Evolutionary conservation across 1,140 invertebrate species (phyloP).

Genomic region (Drosophila lacteicornis): DNA sequence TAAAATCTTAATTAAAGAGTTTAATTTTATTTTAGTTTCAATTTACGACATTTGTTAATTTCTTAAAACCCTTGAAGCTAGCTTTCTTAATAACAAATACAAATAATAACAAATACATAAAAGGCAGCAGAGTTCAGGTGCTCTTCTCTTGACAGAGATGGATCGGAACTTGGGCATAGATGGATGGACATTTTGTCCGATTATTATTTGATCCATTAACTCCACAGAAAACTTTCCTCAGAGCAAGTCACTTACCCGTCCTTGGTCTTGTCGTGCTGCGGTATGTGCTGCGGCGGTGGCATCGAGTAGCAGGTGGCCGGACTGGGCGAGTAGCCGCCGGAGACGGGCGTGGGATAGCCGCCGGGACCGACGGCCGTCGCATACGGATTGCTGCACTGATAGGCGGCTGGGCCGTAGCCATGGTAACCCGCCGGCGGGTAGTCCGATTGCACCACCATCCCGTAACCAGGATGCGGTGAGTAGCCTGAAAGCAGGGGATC

Average conservation of each 20-base stretch:
- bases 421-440: conserved; percentile 91
- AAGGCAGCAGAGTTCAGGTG: background rate
- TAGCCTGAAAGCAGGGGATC: conserved; percentile 87
- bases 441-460: conserved; percentile 91
- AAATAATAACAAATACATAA: background rate
- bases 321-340: conserved; percentile 90
- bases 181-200: conserved; percentile 24
- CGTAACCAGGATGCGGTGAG: conserved; percentile 93
- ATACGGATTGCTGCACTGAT: conserved; percentile 86
- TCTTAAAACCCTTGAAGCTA: background rate
- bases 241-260: conserved; percentile 88
- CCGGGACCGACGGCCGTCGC: conserved; percentile 85
- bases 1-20: conserved; percentile 2
- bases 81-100: no score
- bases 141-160: conserved; percentile 15
- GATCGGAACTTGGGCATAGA: conserved; percentile 14
- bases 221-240: background rate
- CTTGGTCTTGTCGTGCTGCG: conserved; percentile 91
- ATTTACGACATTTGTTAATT: background rate
- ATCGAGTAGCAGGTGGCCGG: conserved; percentile 92
- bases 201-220: conserved; percentile 64
- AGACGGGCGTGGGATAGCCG: conserved; percentile 87
- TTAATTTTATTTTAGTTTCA: background rate
- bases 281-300: conserved; percentile 91
- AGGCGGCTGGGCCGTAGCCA: conserved; percentile 89